phyloP scores from a whole-genome alignment of 2,113 vertebrate species.

The Sminthopsis crassicaudata region DNA sequence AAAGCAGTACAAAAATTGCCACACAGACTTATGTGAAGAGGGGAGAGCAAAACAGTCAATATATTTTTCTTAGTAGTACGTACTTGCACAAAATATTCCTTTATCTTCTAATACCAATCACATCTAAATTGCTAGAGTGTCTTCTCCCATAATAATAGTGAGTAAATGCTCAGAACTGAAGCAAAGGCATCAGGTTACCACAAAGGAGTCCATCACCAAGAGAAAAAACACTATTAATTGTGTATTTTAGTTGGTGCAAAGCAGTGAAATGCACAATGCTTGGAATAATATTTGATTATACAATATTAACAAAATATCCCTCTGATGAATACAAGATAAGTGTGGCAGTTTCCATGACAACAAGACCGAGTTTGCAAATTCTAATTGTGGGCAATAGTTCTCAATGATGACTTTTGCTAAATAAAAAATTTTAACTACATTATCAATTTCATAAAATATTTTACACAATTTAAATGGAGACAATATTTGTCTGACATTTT shows the following conservation, averaged over 20 bases:
- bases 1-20: not conserved
- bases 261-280: not conserved
- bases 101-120: not conserved
- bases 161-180: not conserved
- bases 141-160: not conserved
- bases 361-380: constrained; percentile 68
- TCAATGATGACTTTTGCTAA: constrained; percentile 59
- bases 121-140: not conserved
- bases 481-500: not conserved
- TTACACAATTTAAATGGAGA: not conserved
- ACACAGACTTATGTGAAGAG: not conserved
- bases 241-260: constrained; percentile 19
- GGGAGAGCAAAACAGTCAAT: not conserved
- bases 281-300: constrained; percentile 50
- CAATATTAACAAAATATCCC: constrained; percentile 65
- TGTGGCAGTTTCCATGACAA: constrained; percentile 80
- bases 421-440: constrained; percentile 8
- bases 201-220: constrained; percentile 22
- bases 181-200: not conserved
- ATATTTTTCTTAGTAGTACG: not conserved
- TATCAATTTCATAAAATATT: not conserved
- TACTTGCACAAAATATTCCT: not conserved
- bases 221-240: constrained; percentile 8
- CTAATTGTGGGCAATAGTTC: constrained; percentile 70
- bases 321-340: constrained; percentile 57